Evolutionary conservation across 2,888 invertebrate species (phyloP), one percentile per base, ranked within the genome.

Genomic region (Trimorus sp.): DNA sequence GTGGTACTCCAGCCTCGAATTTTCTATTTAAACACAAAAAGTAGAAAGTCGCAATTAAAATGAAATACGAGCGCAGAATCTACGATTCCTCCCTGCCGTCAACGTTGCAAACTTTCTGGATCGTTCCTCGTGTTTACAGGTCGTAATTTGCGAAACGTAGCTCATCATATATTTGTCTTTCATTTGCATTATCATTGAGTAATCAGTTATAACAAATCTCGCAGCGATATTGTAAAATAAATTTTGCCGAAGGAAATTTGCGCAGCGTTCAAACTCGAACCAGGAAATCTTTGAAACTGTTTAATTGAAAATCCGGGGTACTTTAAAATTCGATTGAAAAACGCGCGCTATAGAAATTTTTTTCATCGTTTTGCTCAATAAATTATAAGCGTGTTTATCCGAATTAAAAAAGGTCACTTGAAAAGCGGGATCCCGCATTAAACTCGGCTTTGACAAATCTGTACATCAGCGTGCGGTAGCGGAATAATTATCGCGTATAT

Each of bases 171-270:
- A 58, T 58, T 58, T 58, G 7, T 58, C 56, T 14, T n/a, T 58
- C 38, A 58, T 58, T 58, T 58, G 56, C 56, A 58, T 58, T 38
- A 37, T 38, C 56, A 58, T n/a, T 58, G 14, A 12, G 53, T n/a
- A 58, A 58, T 58, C 12, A 58, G 12, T 58, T 45, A 45, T 45
- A 45, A 26, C 26, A 26, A 26, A 26, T 26, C 26, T 26, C 4
- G 26, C 26, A n/a, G 45, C 6, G 45, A 45, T 6, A 45, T 45
- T 3, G 45, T 45, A 45, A 45, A 45, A 45, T 45, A 12, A 26
- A 26, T 26, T 26, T 26, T 26, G 26, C 26, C 26, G 26, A 26
- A 26, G 1, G 4, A 26, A 26, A 26, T 26, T n/a, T n/a, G n/a
- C n/a, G n/a, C n/a, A n/a, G n/a, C n/a, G n/a, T n/a, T n/a, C n/a